Base-by-base conservation (phyloP, 2,797 vertebrate species). In the Melanotaenia pygmaea region DNA sequence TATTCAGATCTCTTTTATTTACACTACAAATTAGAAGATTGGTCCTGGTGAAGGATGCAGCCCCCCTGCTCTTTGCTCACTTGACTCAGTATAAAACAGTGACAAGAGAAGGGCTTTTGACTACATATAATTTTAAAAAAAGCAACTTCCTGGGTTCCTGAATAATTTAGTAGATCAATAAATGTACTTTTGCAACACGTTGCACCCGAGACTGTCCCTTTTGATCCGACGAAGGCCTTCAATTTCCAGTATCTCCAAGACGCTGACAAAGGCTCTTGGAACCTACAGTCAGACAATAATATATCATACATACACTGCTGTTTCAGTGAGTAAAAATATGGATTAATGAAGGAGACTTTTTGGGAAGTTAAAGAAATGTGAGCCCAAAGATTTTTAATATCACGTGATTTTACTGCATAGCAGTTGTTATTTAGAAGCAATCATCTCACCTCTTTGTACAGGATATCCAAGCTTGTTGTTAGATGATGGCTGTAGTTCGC, bases 231-330 rank as follows among this genome's bases (percentile, higher is more conserved):
- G 89, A 72, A 99, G 94, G 20, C 85, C 91, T 65, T 93, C 88
- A 7, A 99, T 67, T 82, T 98, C 94, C 30, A 97, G 81, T 71
- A 98, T 88, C 78, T 95, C 94, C 76, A 97, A 86, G 51, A 99
- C 1, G 1, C 96, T 98, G 74, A 99, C 87, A 75, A 98, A 94
- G 18, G 81, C 83, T 82, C 95, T 95, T 10, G 98, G 97, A 73
- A 98, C 94, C 98, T 99, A 75, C 0, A 12, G 4, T 7, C 45
- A 64, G 51, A 80, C 50, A 53, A 16, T 4, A 43, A 40, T 28
- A 54, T 66, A 20, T 57, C 1, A 3, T 14, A 26, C 26, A 26
- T 26, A 26, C 26, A 26, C 24, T 53, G 51, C n/a, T 28, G n/a
- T 54, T 56, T 56, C 51, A 24, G 11, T 54, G 22, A 54, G 22